A percentile compares a stretch with the other conserved stretches of the same genome.
Conservation (phyloP, 1,140 invertebrate genomes). For the Drosophila arawakana region DNA sequence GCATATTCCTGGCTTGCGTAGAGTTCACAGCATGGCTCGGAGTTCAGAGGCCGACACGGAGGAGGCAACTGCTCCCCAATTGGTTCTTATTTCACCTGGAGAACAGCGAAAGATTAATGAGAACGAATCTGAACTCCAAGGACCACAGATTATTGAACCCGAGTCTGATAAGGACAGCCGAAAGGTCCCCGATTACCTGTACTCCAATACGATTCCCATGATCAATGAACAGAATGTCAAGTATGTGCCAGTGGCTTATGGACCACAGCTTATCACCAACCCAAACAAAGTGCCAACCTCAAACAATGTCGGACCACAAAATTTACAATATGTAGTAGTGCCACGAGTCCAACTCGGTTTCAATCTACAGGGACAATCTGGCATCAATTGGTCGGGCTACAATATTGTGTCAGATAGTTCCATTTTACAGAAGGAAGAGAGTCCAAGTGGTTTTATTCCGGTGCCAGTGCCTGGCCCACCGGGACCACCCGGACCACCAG, state of each 20-base stretch:
- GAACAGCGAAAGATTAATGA: constrained; percentile 31
- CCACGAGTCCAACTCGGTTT: constrained; percentile 64
- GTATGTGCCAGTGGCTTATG: constrained; percentile 65
- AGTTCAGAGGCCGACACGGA: constrained; percentile 17
- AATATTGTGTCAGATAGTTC: constrained; percentile 19
- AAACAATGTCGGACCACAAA: constrained; percentile 22
- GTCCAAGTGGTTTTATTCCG: constrained; percentile 45
- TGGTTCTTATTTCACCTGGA: constrained; percentile 49
- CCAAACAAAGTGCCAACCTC: neutral
- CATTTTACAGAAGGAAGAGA: constrained; percentile 57
- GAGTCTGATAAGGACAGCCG: constrained; percentile 65
- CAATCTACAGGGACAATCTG: constrained; percentile 63
- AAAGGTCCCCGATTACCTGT: constrained; percentile 77
- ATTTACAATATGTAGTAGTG: constrained; percentile 52
- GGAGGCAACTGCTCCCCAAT: constrained; percentile 42
- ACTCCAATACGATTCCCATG: constrained; percentile 75
- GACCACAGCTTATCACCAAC: constrained; percentile 36
- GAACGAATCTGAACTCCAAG: constrained; percentile 50
- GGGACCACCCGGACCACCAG: constrained; percentile 65
- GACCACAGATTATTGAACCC: constrained; percentile 60
- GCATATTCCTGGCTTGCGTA: constrained; percentile 28
- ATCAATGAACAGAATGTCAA: constrained; percentile 71
- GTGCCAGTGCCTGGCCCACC: constrained; percentile 62
- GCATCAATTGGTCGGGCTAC: constrained; percentile 40
- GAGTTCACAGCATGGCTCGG: constrained; percentile 40